Base-by-base conservation (phyloP, 30 jellyfish, hydroid and myxozoan species). In the Catostylus mosaicus region DNA sequence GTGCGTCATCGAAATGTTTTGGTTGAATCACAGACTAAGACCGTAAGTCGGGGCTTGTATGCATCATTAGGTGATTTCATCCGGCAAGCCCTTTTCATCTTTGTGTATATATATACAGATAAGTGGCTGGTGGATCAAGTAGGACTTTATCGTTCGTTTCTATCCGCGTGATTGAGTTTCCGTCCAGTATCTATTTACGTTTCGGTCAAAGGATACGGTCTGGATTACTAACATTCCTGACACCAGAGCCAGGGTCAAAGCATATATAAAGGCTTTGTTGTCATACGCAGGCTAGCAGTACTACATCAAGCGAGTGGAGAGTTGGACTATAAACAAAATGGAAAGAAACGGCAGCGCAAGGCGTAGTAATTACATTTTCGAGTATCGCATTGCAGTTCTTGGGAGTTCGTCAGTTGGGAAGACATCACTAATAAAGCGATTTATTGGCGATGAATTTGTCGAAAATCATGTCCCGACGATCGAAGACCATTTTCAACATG, bases 331-430 rank as follows among this genome's bases (percentile, higher is more conserved):
- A n/a, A n/a, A n/a, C n/a, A 45, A n/a, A 23, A 74, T 65, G 88
- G 84, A 77, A 22, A 48, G n/a, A 18, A 59, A 59, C 10, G 83
- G 88, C 51, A 56, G 66, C 35, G 99, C 90, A 27, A 78, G 99
- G 29, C 88, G 87, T 24, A 88, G 97, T 64, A 88, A 91, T 20
- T 94, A 94, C 77, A 90, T 94, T 27, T 94, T 94, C 38, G 99
- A 94, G 60, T 94, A 94, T 81, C 88, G 99, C 29, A 94, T 94
- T 6, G 84, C 99, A 2, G 96, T 94, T 2, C 89, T 94, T 47
- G 99, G 99, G 14, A 92, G 90, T 19, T 84, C 92, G 8, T 43
- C 82, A 23, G 97, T 88, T 46, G 99, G 99, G 11, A 94, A 94
- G 68, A 71, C 96, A 0, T 65, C 96, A 7, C 69, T 94, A 47